Percentiles rank a stretch among this genome's conserved stretches.
Conservation (phyloP, 2,888 invertebrate genomes). For the Pharmacophagus antenor region DNA sequence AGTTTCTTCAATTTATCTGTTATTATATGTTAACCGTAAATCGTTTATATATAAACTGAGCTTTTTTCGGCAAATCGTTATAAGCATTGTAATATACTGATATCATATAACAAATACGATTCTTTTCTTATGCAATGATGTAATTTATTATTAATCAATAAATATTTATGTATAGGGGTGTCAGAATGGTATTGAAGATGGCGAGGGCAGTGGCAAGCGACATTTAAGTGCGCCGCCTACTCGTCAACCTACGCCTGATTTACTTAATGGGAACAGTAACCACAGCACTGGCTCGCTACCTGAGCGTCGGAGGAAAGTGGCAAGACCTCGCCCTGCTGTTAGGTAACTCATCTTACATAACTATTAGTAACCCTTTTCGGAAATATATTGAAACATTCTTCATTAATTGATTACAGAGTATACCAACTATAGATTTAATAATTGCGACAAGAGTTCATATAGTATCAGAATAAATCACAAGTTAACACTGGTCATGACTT, state of each 20-base stretch:
- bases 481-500: too few relatives aligned
- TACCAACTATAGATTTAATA: too few relatives aligned
- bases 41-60: background rate
- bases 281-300: conserved; percentile 73
- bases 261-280: conserved; percentile 75
- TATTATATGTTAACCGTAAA: background rate
- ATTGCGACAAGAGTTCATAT: too few relatives aligned
- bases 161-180: conserved; percentile 36
- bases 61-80: background rate
- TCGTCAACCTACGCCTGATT: conserved; percentile 69
- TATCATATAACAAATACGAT: background rate
- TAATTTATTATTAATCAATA: too few relatives aligned
- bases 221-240: conserved; percentile 73
- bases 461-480: too few relatives aligned
- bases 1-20: too few relatives aligned
- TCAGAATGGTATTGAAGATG: conserved; percentile 61
- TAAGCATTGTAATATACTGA: background rate
- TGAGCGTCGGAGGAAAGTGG: conserved; percentile 68
- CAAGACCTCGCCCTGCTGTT: conserved; percentile 62
- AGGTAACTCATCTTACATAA: conserved; percentile 37
- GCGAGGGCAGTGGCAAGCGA: conserved; percentile 62
- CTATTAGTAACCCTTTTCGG: too few relatives aligned
- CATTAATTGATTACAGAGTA: too few relatives aligned
- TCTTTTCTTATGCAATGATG: background rate
- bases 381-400: background rate